phyloP scores from a whole-genome alignment of 2,113 vertebrate species.

The Salvelinus namaycush region DNA sequence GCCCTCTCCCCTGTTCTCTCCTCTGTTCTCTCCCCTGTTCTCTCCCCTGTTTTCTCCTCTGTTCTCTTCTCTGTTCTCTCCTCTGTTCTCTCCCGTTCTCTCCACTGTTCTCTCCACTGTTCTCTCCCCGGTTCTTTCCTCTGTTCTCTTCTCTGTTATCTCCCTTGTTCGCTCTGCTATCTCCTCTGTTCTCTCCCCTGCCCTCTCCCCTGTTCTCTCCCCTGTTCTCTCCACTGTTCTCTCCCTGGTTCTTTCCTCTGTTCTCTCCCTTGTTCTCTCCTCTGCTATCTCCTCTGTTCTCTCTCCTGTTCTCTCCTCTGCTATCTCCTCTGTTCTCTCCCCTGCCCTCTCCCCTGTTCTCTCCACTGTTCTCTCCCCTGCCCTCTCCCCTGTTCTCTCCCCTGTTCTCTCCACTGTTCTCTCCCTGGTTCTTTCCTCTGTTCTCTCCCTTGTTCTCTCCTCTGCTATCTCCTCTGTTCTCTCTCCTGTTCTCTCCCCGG shows the following conservation, averaged over 20 bases:
- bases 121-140: no score
- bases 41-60: no score
- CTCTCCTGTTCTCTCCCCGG: background rate
- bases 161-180: no score
- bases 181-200: background rate
- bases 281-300: no score
- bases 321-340: no score
- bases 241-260: background rate
- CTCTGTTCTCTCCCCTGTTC: background rate
- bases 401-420: background rate
- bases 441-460: no score
- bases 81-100: background rate
- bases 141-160: no score
- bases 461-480: background rate
- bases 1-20: background rate
- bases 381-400: background rate
- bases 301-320: no score
- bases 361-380: background rate
- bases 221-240: no score
- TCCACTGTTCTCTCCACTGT: background rate
- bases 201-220: background rate
- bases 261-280: background rate
- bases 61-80: background rate
- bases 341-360: background rate
- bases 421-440: background rate